These are phyloP conservation scores for Metaphire vulgaris DNA, from an alignment of 1,140 invertebrate genomes.

Conservation along the genomic window DNA sequence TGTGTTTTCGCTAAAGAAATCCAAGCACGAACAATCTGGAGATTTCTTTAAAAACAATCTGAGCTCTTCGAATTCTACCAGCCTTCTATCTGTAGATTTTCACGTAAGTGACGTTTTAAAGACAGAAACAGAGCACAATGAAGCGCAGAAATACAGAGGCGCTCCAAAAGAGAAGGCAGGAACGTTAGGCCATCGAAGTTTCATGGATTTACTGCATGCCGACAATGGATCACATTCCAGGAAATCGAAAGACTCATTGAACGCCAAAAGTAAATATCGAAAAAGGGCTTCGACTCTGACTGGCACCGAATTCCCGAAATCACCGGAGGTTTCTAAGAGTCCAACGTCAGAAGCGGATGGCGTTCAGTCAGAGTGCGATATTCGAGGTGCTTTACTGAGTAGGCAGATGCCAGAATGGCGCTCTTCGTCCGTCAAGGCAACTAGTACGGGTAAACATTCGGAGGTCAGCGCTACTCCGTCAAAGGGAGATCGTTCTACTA, in stretches of 20 bases:
- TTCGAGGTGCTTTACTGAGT: neutral
- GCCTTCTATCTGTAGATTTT: too few species aligned
- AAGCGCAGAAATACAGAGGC: too few species aligned
- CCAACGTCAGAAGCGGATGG: neutral
- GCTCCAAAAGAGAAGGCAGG: too few species aligned
- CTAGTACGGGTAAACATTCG: neutral
- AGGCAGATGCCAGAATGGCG: neutral
- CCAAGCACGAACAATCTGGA: too few species aligned
- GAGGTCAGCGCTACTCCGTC: neutral
- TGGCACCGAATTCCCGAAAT: neutral
- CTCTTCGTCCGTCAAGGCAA: neutral
- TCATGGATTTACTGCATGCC: too few species aligned
- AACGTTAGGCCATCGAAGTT: too few species aligned
- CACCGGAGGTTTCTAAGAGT: neutral
- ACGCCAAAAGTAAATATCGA: neutral
- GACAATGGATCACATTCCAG: too few species aligned
- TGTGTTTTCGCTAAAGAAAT: neutral
- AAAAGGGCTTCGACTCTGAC: neutral
- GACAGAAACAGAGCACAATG: too few species aligned
- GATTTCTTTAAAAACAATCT: neutral
- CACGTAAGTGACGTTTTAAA: too few species aligned
- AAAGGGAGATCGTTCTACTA: neutral
- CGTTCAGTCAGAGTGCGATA: neutral
- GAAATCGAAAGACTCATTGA: neutral
- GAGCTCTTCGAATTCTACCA: neutral